Percentiles rank a stretch among this genome's conserved stretches.
Conservation (phyloP, 2,113 vertebrate genomes). For the Gracilinanus agilis region DNA sequence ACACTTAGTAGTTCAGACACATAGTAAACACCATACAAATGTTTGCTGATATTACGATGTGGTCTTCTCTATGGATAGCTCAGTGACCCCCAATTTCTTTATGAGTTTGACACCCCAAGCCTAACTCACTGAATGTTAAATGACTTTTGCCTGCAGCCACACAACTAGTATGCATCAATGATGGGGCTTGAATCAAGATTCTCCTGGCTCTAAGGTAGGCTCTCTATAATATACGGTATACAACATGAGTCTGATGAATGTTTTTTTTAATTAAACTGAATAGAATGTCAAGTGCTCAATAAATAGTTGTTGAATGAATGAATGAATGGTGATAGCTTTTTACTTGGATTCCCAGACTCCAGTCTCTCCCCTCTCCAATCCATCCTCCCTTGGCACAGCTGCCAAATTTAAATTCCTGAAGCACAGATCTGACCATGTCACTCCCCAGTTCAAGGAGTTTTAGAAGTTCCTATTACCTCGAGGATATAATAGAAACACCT, state of each 20-base stretch:
- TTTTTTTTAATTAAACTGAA: neutral
- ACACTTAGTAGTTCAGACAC: too few species aligned
- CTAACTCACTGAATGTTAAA: neutral
- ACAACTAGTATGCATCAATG: neutral
- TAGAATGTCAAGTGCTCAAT: neutral
- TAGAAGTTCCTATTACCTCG: neutral
- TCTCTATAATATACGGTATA: neutral
- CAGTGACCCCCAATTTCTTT: neutral
- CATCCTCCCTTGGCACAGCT: neutral
- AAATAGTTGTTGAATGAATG: slow-evolving; percentile 6
- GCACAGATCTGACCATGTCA: too few species aligned
- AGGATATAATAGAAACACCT: neutral
- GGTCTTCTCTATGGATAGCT: neutral
- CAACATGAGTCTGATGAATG: slow-evolving; percentile 7
- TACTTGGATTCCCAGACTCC: slow-evolving; percentile 3
- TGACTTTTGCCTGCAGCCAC: neutral
- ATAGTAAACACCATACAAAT: neutral
- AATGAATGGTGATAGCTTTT: slow-evolving; percentile 34
- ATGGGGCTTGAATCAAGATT: neutral
- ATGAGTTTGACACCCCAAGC: too few species aligned
- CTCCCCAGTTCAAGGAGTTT: neutral
- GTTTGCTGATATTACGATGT: neutral
- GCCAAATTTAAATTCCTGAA: too few species aligned
- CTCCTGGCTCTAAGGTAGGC: neutral
- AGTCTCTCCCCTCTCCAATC: neutral